Conservation (phyloP, 2,797 vertebrate species). For the Octomys mimax region DNA sequence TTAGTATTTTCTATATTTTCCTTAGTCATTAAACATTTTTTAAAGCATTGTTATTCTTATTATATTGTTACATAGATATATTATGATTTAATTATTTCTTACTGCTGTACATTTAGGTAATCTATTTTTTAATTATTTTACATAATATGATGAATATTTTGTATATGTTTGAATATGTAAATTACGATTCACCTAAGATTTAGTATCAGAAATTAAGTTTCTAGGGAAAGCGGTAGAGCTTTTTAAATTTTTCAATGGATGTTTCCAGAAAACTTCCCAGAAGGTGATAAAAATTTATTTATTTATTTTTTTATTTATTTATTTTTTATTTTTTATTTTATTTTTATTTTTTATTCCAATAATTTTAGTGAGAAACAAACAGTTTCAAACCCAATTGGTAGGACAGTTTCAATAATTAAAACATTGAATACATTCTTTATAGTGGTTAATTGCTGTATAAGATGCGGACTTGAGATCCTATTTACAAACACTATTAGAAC, state of each 20-base stretch:
- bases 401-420: too few species aligned
- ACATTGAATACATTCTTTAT: too few species aligned
- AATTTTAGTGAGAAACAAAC: too few species aligned
- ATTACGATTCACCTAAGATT: constrained; percentile 60
- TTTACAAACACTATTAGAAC: too few species aligned
- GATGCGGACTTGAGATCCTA: too few species aligned
- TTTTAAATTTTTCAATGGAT: constrained; percentile 52
- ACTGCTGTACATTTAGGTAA: not conserved
- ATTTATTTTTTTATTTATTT: too few species aligned
- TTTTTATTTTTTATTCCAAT: too few species aligned
- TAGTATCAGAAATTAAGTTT: constrained; percentile 57
- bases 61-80: not conserved
- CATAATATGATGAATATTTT: constrained; percentile 14
- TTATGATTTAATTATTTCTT: constrained; percentile 59
- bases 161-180: not conserved
- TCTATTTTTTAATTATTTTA: constrained; percentile 45
- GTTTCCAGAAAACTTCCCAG: constrained; percentile 24
- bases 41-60: constrained; percentile 49
- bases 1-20: constrained; percentile 48
- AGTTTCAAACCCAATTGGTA: too few species aligned
- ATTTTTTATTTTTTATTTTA: too few species aligned
- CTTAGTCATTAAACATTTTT: constrained; percentile 19
- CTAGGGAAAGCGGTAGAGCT: not conserved
- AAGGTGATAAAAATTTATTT: not conserved
- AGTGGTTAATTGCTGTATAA: too few species aligned